Conservation (phyloP, 2,113 vertebrate genomes). For the Anoura caudifer region DNA sequence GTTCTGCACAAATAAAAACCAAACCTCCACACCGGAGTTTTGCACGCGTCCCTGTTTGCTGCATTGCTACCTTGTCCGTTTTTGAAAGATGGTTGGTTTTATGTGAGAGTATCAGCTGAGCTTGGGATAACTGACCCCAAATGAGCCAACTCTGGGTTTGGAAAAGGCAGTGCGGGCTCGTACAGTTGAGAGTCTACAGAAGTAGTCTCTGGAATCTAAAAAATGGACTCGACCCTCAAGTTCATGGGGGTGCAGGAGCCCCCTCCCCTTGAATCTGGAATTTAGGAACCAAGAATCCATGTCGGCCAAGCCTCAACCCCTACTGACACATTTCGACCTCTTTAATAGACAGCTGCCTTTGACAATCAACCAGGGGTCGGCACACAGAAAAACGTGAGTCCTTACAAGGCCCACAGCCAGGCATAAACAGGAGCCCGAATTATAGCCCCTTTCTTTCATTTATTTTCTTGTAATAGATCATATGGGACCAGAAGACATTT, state of each 20-base stretch:
- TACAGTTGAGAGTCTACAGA: too few relatives aligned
- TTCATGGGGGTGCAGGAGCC: accelerated
- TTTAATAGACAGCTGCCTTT: not conserved
- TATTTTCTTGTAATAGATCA: constrained; percentile 1
- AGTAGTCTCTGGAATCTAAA: not conserved
- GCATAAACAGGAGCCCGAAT: not conserved
- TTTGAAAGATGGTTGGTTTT: not conserved
- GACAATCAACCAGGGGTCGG: not conserved
- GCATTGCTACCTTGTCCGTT: not conserved
- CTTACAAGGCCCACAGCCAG: accelerated
- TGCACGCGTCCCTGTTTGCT: accelerated
- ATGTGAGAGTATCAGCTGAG: not conserved
- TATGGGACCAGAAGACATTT: not conserved
- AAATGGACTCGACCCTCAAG: not conserved
- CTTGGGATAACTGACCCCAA: not conserved
- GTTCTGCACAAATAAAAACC: not conserved
- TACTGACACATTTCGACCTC: not conserved
- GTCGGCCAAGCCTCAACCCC: not conserved
- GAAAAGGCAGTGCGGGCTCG: not conserved
- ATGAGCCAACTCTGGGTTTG: not conserved
- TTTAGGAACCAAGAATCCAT: not conserved
- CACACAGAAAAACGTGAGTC: not conserved
- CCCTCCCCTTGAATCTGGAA: not conserved
- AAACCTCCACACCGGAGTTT: not conserved
- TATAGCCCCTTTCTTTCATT: not conserved